These are phyloP conservation scores for Pantherophis alleghaniensis DNA, from an alignment of 2,797 vertebrate genomes.

Conservation along the genomic window DNA sequence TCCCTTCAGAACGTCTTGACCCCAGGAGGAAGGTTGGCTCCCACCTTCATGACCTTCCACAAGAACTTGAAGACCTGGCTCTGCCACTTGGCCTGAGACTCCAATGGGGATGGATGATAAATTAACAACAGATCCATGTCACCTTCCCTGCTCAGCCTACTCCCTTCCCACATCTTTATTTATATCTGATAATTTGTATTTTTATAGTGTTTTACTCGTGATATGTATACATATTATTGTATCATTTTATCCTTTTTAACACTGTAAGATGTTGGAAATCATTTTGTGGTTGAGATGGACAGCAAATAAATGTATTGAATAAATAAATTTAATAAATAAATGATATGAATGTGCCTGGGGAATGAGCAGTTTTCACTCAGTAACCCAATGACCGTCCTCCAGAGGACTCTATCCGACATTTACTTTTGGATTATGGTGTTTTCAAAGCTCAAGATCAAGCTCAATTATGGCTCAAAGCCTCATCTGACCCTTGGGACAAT, in stretches of 20 bases:
- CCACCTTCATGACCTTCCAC: neutral
- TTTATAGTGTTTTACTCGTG: neutral
- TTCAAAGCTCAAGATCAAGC: neutral
- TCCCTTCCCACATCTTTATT: neutral
- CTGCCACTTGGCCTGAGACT: neutral
- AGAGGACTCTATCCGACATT: neutral
- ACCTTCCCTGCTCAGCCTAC: neutral
- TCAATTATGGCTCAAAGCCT: neutral
- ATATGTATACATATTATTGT: neutral
- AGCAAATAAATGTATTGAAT: neutral
- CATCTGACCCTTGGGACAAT: neutral
- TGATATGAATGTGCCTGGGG: neutral
- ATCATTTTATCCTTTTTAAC: neutral
- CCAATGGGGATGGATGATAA: neutral
- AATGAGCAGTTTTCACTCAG: neutral
- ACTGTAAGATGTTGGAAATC: neutral
- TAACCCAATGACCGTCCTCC: neutral
- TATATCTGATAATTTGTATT: neutral
- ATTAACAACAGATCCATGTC: neutral
- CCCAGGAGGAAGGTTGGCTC: neutral
- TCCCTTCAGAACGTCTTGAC: neutral
- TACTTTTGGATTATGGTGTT: neutral
- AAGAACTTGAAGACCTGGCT: neutral
- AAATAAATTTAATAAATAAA: neutral
- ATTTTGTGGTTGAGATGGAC: neutral